Evolutionary conservation across 2,888 invertebrate genomes (phyloP), one percentile per base, ranked within the genome.

Genomic region (Drosophila mimica): DNA sequence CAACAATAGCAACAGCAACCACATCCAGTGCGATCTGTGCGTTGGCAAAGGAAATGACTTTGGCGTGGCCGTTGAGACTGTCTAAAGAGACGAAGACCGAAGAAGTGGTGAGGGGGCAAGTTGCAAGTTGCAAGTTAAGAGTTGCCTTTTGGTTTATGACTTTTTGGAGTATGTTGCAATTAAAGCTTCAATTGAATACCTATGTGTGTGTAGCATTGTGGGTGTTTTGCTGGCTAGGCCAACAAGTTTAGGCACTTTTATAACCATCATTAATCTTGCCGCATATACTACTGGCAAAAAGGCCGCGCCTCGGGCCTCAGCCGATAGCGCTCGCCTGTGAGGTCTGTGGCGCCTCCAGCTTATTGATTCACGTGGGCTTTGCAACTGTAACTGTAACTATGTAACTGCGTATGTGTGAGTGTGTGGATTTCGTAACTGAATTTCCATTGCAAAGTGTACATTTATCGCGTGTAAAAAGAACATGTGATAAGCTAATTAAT

Each of bases 11-110:
- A 54, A 28, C 11, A 38, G 56, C 34, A 80, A 61, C 34, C 34
- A 67, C 54, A 46, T 43, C 25, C 46, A 68, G 30, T 31, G n/a
- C 36, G 68, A 68, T 61, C 36, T 62, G 73, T 74, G 90, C 90
- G 89, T 89, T 88, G 90, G 84, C 88, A 72, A 77, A 88, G 84
- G 90, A 89, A 85, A 89, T 88, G 73, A 43, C 54, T 80, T 73
- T 65, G 59, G 54, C 64, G 68, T 67, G 48, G 67, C 36, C 25
- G 36, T 54, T 67, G 15, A 17, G 53, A 53, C 31, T 17, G 59
- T 30, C 40, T 4, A 43, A 11, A 25, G 25, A n/a, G 30, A 13
- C 15, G 40, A n/a, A 38, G 38, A n/a, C 11, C 25, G 17, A 30
- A 25, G 40, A 43, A 4, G 31, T 13, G 38, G 30, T 34, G 60